These are phyloP conservation scores for Mormyrops attenuatus DNA, from an alignment of 2,797 vertebrate species.

Conservation along the genomic window DNA sequence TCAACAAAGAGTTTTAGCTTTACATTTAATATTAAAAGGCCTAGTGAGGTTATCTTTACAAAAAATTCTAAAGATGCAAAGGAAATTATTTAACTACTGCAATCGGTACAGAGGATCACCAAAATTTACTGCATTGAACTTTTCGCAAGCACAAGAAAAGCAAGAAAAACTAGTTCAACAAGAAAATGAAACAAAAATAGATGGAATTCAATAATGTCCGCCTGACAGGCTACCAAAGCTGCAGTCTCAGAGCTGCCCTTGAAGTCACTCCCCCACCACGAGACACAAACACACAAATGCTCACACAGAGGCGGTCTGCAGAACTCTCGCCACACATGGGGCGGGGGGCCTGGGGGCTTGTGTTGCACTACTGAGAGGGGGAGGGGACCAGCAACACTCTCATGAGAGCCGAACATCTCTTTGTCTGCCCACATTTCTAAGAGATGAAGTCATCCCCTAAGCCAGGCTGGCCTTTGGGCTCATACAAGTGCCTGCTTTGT, in stretches of 20 bases:
- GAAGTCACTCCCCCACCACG: constrained; percentile 4
- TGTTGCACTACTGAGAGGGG: not conserved
- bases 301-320: constrained; percentile 21
- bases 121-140: constrained; percentile 2
- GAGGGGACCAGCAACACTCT: constrained; percentile 36
- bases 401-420: constrained; percentile 39
- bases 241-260: not conserved
- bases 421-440: constrained; percentile 48
- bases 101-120: not conserved
- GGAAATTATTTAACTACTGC: not conserved
- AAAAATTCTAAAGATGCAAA: not conserved
- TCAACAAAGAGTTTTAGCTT: not conserved
- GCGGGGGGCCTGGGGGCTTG: constrained; percentile 13
- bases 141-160: not conserved
- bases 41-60: not conserved
- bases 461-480: constrained; percentile 29
- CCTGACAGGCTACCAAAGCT: not conserved
- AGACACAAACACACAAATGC: constrained; percentile 20
- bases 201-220: constrained; percentile 1
- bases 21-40: not conserved
- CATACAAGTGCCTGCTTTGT: constrained; percentile 37
- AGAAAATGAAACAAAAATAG: not conserved
- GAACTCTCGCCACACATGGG: constrained; percentile 14
- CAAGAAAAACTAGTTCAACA: not conserved
- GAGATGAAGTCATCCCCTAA: constrained; percentile 50